These are phyloP conservation scores for Spheniscus mendiculus DNA, from an alignment of 2,113 vertebrate genomes.

Conservation along the genomic window DNA sequence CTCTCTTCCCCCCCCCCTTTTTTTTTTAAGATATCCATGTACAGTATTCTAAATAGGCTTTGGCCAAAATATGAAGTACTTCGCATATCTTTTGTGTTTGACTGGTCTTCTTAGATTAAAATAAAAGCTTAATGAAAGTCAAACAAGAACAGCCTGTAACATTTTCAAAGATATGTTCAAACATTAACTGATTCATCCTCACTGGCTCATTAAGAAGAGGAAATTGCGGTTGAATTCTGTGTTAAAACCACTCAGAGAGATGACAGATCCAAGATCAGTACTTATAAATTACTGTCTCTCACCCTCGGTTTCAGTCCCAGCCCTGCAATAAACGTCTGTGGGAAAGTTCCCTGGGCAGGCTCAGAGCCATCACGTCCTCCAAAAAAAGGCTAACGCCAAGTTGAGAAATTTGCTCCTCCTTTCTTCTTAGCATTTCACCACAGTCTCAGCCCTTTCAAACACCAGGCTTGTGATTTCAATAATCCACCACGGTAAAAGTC, in stretches of 20 bases:
- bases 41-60: neutral
- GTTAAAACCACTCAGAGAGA: constrained; percentile 55
- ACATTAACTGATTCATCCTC: constrained; percentile 57
- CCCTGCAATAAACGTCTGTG: constrained; percentile 5
- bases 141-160: constrained; percentile 51
- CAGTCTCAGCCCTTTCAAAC: neutral
- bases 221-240: constrained; percentile 53
- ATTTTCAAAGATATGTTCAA: constrained; percentile 49
- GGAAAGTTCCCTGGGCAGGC: constrained; percentile 16
- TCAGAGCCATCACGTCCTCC: neutral
- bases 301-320: constrained; percentile 11
- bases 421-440: neutral
- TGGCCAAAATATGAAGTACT: neutral
- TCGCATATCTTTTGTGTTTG: constrained; percentile 1
- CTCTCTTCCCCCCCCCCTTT: neutral
- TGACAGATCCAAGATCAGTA: constrained; percentile 55
- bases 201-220: constrained; percentile 52
- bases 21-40: neutral
- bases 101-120: constrained; percentile 42
- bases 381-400: neutral
- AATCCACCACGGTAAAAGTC: neutral
- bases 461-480: neutral
- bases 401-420: neutral
- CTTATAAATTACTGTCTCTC: constrained; percentile 48
- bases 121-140: constrained; percentile 52